Evolutionary conservation across 2,113 vertebrate species (phyloP).

Genomic region (Spheniscus mendiculus): DNA sequence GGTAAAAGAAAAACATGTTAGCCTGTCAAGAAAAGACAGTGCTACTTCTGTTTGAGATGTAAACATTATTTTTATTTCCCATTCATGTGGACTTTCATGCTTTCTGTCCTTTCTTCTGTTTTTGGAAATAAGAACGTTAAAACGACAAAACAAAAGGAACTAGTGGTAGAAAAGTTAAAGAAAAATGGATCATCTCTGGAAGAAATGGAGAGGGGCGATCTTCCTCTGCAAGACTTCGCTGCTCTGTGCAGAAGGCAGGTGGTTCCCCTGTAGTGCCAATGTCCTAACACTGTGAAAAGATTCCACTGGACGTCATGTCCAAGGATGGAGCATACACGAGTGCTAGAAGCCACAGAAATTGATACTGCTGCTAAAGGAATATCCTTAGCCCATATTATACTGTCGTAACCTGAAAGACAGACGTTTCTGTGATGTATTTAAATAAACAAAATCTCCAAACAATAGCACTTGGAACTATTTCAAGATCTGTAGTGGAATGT

Average conservation of each 20-base stretch:
- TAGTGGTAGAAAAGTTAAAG: not conserved
- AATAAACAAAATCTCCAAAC: not conserved
- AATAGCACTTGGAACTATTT: not conserved
- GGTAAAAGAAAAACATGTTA: not conserved
- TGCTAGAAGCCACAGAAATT: not conserved
- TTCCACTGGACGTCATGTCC: not conserved
- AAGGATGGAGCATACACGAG: not conserved
- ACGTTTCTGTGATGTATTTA: not conserved
- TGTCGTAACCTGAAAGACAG: not conserved
- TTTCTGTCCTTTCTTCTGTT: not conserved
- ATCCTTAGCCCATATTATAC: not conserved
- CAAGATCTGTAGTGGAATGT: not conserved
- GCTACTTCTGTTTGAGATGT: not conserved
- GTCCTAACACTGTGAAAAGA: not conserved
- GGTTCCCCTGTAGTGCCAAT: fast-evolving
- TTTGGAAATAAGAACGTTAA: not conserved
- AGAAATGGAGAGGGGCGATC: not conserved
- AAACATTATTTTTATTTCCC: not conserved
- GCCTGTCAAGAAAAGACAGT: not conserved
- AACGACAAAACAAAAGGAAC: not conserved
- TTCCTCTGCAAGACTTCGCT: not conserved
- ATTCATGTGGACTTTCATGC: not conserved
- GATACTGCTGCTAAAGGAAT: not conserved
- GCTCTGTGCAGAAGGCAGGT: not conserved
- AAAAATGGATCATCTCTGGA: not conserved